Percentiles rank a stretch among this genome's conserved stretches.
Evolutionary conservation across 2,113 vertebrate species (phyloP).

Genomic region (Alexandromys fortis): DNA sequence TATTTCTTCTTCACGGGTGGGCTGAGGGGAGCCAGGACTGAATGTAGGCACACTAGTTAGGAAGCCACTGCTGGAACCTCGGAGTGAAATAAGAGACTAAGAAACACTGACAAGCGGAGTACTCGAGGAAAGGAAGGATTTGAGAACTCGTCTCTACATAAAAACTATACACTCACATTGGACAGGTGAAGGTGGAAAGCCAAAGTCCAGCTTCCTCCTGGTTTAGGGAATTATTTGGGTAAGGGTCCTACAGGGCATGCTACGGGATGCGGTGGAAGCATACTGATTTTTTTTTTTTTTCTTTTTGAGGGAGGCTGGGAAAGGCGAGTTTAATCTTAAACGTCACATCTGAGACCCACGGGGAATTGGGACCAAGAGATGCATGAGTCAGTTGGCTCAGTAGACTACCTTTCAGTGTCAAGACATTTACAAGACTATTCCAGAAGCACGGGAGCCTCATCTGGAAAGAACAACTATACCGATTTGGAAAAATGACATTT

Average conservation of each 20-base stretch:
- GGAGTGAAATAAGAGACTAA: slow-evolving; percentile 50
- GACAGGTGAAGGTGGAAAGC: neutral
- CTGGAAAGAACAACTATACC: neutral
- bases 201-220: slow-evolving; percentile 34
- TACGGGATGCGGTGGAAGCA: neutral
- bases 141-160: slow-evolving; percentile 16
- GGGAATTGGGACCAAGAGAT: neutral
- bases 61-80: neutral
- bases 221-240: slow-evolving; percentile 39
- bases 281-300: neutral
- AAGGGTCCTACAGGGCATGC: neutral
- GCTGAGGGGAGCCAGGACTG: slow-evolving; percentile 14
- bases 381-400: slow-evolving; percentile 29
- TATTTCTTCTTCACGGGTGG: neutral
- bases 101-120: neutral
- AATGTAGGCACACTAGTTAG: slow-evolving; percentile 45
- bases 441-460: slow-evolving; percentile 33
- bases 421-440: slow-evolving; percentile 29
- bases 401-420: neutral
- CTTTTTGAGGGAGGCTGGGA: neutral
- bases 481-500: slow-evolving; percentile 20
- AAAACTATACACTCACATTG: neutral
- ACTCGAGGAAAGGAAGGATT: neutral
- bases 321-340: slow-evolving; percentile 47
- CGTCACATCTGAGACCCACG: neutral